Base-by-base conservation (phyloP, 2,113 vertebrate genomes). In the Indri indri region DNA sequence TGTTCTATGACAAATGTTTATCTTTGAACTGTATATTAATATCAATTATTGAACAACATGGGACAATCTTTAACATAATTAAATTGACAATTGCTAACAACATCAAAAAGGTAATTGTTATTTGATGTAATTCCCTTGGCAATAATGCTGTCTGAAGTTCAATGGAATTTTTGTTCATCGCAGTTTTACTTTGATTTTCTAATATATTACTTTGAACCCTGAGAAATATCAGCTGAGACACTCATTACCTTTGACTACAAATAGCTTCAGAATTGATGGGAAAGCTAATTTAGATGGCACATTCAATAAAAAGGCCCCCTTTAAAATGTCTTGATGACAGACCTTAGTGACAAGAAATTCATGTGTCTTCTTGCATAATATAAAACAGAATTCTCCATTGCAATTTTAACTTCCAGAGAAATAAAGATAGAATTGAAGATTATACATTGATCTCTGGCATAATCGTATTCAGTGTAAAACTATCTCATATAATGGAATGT, bases 121-220 rank as follows among this genome's bases (percentile, higher is more conserved):
- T 97, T 98, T 96, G 93, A 95, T 50, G 30, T 95, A 98, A 98
- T 96, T 98, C 94, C 83, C 91, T 98, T 97, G 97, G 92, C 85
- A 98, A 95, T 98, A 97, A 97, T 97, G 47, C 84, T 95, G 85
- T 98, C 85, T 98, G 97, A 98, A 98, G 90, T 98, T 98, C 96
- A 98, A 54, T 98, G 92, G 25, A 81, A 63, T 96, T 98, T 98
- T 96, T 92, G 97, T 97, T 97, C 96, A 93, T 76, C 96, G 74
- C 45, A 95, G 57, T 98, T 94, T 97, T 97, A 96, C 96, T 98
- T 98, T 98, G 97, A 98, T 98, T 98, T 98, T 97, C 95, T 97
- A 97, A 98, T 97, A 95, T 93, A 98, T 98, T 98, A 96, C 90
- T 98, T 98, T 98, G 97, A 98, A 98, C 94, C 16, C 76, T 95